These are phyloP conservation scores for Formicarius rufipectus DNA, from an alignment of 2,113 vertebrate species.

Conservation along the genomic window DNA sequence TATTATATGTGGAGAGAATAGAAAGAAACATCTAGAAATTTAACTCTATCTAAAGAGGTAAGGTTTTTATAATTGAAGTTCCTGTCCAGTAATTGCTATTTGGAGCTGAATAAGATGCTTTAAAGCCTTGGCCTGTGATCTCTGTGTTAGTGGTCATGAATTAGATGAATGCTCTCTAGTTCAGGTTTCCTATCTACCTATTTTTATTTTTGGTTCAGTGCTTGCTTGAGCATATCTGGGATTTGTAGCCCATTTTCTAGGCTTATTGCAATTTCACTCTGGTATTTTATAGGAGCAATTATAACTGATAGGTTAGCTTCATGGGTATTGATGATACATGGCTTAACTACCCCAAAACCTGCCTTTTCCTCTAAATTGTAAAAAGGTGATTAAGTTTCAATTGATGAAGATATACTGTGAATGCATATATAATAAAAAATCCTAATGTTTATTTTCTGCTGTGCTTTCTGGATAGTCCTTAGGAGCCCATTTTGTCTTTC, in stretches of 20 bases:
- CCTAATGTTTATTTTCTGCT: conserved; percentile 60
- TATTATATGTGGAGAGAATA: background rate
- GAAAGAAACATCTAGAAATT: background rate
- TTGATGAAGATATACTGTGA: conserved; percentile 64
- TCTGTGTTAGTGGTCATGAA: conserved; percentile 75
- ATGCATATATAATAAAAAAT: conserved; percentile 45
- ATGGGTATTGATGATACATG: conserved; percentile 83
- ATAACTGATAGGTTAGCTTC: conserved; percentile 86
- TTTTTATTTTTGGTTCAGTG: conserved; percentile 88
- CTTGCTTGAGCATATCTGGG: conserved; percentile 83
- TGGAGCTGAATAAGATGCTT: conserved; percentile 62
- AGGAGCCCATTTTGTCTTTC: conserved; percentile 9
- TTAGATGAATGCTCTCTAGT: conserved; percentile 77
- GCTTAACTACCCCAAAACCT: conserved; percentile 71
- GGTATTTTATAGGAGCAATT: conserved; percentile 88
- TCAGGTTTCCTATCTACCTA: conserved; percentile 80
- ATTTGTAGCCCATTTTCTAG: conserved; percentile 90
- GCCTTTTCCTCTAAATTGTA: conserved; percentile 70
- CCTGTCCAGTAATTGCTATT: conserved; percentile 51
- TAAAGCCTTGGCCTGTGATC: conserved; percentile 82
- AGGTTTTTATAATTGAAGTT: conserved; percentile 35
- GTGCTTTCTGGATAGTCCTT: conserved; percentile 11
- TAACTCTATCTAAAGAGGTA: background rate
- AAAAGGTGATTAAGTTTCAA: conserved; percentile 75
- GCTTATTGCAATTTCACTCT: conserved; percentile 83